A percentile compares a stretch with the other conserved stretches of the same genome.
phyloP scores from a whole-genome alignment of 2,113 vertebrate species.

The Sturnus vulgaris region DNA sequence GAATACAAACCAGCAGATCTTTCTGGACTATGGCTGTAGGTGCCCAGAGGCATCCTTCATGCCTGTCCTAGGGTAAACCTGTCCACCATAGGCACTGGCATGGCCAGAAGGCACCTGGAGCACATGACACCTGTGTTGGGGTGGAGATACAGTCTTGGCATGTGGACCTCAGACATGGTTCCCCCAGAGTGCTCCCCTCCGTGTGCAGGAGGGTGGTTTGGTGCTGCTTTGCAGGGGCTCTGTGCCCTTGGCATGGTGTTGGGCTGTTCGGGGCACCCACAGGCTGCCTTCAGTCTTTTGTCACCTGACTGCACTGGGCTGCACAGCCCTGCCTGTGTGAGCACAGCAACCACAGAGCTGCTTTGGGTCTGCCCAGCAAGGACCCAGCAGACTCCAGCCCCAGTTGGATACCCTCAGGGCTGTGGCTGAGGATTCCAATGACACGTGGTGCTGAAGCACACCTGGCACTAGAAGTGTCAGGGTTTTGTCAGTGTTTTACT shows the following conservation, averaged over 20 bases:
- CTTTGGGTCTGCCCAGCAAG: not conserved
- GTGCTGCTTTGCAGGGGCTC: rapidly evolving
- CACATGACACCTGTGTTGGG: rapidly evolving
- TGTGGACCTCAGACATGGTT: rapidly evolving
- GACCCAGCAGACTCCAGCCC: not conserved
- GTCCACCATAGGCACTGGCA: rapidly evolving
- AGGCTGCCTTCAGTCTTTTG: not conserved
- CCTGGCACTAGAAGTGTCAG: not conserved
- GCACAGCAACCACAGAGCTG: not conserved
- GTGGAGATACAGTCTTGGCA: not conserved
- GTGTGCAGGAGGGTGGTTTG: not conserved
- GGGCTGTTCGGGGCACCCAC: not conserved
- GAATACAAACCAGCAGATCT: not conserved
- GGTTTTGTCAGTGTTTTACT: not conserved
- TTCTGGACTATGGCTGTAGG: not conserved
- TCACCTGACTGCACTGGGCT: not conserved
- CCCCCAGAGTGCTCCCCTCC: rapidly evolving
- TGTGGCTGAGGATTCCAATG: not conserved
- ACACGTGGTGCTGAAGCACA: not conserved
- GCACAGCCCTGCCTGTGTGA: not conserved
- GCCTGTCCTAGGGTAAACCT: not conserved
- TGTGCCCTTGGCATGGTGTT: rapidly evolving
- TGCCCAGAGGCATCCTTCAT: rapidly evolving
- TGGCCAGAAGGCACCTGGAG: not conserved
- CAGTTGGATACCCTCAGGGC: not conserved